Evolutionary conservation across 2,888 invertebrate species (phyloP).

Genomic region (Mechanitis messenoides): DNA sequence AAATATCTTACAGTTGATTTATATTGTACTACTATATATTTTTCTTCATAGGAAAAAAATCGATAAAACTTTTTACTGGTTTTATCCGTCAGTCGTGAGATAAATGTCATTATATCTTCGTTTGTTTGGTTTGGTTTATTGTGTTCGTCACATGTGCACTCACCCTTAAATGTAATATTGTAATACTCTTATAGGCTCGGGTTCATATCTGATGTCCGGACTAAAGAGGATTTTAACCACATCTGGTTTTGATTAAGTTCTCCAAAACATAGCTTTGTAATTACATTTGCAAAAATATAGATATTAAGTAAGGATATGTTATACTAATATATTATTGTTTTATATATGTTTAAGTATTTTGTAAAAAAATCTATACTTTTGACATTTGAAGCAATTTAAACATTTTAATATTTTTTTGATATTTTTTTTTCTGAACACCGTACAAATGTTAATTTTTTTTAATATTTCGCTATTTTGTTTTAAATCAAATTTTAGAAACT

Average conservation of each 20-base stretch:
- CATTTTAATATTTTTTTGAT: no score
- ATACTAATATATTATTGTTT: background rate
- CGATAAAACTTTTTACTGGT: no score
- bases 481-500: no score
- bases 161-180: constrained; percentile 6
- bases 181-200: constrained; percentile 2
- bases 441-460: no score
- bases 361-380: background rate
- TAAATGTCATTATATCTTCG: background rate
- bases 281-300: constrained; percentile 6
- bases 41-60: no score
- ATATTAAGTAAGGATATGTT: background rate
- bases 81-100: background rate
- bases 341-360: background rate
- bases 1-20: no score
- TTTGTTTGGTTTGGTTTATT: constrained; percentile 11
- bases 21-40: no score
- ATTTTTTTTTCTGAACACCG: no score
- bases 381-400: no score
- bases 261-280: constrained; percentile 5
- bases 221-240: constrained; percentile 8
- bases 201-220: constrained; percentile 6
- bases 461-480: no score
- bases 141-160: constrained; percentile 5
- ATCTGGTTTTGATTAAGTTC: constrained; percentile 11